A percentile compares a stretch with the other conserved stretches of the same genome.
phyloP scores from a whole-genome alignment of 2,113 vertebrate species.

The Spizaetus ornatus region DNA sequence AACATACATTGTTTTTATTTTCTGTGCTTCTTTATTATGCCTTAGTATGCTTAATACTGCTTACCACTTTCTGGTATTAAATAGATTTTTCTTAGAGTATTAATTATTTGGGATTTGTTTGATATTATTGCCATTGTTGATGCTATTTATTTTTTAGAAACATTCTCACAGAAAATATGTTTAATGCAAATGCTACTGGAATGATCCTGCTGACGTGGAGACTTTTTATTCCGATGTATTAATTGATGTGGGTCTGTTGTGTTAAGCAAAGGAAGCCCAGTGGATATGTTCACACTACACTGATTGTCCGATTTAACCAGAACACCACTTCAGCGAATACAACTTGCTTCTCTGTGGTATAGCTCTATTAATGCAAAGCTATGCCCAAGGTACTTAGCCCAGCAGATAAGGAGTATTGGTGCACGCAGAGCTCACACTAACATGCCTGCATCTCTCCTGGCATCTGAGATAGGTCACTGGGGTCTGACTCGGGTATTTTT shows the following conservation, averaged over 20 bases:
- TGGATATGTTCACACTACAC: background rate
- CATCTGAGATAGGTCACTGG: background rate
- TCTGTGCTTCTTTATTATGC: background rate
- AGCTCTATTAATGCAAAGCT: background rate
- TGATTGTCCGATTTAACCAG: background rate
- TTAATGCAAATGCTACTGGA: background rate
- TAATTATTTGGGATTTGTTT: background rate
- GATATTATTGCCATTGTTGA: background rate
- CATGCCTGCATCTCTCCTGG: background rate
- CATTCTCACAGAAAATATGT: background rate
- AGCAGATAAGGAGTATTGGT: background rate
- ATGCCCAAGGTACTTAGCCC: background rate
- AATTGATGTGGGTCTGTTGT: background rate
- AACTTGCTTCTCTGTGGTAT: background rate
- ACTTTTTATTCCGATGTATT: background rate
- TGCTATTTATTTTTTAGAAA: background rate
- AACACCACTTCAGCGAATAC: background rate
- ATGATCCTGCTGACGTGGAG: background rate
- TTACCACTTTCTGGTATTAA: background rate
- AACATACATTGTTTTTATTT: background rate
- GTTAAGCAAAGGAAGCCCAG: background rate
- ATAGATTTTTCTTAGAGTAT: background rate
- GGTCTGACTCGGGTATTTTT: background rate
- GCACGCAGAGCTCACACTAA: background rate
- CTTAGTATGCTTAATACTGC: background rate